A percentile compares a stretch with the other conserved stretches of the same genome.
Evolutionary conservation across 2,113 vertebrate genomes (phyloP).

Genomic region (Jaculus jaculus): DNA sequence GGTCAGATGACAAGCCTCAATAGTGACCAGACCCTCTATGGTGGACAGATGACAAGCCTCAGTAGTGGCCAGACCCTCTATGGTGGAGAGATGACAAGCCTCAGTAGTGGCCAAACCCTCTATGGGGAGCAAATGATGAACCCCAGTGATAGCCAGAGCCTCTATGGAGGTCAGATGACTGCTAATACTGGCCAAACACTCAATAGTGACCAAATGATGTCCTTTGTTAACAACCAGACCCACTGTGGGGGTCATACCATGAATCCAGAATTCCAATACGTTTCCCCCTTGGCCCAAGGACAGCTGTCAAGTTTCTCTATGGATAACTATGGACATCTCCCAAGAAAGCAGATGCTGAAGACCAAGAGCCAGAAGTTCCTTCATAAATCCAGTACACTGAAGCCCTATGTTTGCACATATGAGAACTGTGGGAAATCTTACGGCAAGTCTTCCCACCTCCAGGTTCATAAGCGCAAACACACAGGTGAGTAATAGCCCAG

Average conservation of each 20-base stretch:
- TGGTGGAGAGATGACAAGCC: neutral
- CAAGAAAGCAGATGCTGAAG: neutral
- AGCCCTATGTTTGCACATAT: neutral
- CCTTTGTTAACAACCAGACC: neutral
- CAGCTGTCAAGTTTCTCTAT: neutral
- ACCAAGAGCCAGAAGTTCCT: neutral
- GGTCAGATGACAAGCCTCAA: fast-evolving
- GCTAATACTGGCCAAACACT: fast-evolving
- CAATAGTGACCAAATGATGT: neutral
- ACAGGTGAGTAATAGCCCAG: slow-evolving; percentile 48
- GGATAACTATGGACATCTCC: no score
- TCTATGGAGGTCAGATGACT: neutral
- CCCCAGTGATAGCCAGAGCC: fast-evolving
- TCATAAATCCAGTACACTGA: neutral
- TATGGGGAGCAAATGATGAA: neutral
- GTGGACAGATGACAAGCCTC: fast-evolving
- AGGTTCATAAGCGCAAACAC: slow-evolving; percentile 22
- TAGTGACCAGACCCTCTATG: neutral
- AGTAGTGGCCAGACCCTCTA: neutral
- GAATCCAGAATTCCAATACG: neutral
- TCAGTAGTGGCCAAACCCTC: neutral
- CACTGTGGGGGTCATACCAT: neutral
- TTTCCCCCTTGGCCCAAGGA: neutral
- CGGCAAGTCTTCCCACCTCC: slow-evolving; percentile 13
- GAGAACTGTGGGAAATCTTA: slow-evolving; percentile 15